These are phyloP conservation scores for Parnassius apollo DNA, from an alignment of 2,888 invertebrate genomes.

Conservation along the genomic window DNA sequence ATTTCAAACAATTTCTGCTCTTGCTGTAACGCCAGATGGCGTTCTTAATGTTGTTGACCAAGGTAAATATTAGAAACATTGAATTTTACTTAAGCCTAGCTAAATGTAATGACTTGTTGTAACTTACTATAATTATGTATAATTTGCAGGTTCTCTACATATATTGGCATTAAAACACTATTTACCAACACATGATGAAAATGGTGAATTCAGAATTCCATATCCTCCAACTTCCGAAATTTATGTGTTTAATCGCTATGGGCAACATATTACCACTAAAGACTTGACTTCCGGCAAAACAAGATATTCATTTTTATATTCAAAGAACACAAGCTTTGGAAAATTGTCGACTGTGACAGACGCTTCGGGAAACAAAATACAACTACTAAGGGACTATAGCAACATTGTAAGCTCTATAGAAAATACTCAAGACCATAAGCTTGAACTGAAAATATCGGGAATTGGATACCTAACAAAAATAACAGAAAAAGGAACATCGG, in stretches of 20 bases:
- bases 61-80: slow-evolving; percentile 67
- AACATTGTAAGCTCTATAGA: slow-evolving; percentile 96
- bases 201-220: slow-evolving; percentile 95
- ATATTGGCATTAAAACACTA: slow-evolving; percentile 93
- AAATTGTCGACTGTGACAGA: slow-evolving; percentile 96
- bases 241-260: slow-evolving; percentile 96
- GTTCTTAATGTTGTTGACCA: slow-evolving; percentile 97
- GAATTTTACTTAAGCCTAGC: background rate
- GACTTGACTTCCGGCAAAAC: slow-evolving; percentile 97
- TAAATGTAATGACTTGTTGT: background rate
- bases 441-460: slow-evolving; percentile 94
- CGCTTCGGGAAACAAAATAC: slow-evolving; percentile 95
- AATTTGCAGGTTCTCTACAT: slow-evolving; percentile 84
- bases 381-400: slow-evolving; percentile 94
- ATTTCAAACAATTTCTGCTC: slow-evolving; percentile 92
- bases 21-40: slow-evolving; percentile 97
- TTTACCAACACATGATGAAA: slow-evolving; percentile 92
- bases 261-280: slow-evolving; percentile 97
- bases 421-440: slow-evolving; percentile 96
- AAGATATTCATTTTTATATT: slow-evolving; percentile 97
- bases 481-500: slow-evolving; percentile 92
- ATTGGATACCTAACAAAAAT: slow-evolving; percentile 94
- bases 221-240: slow-evolving; percentile 96
- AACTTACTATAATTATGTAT: background rate
- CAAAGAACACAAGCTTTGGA: slow-evolving; percentile 97